Evolutionary conservation across 2,797 vertebrate genomes (phyloP).

Genomic region (Myotis findleyi): DNA sequence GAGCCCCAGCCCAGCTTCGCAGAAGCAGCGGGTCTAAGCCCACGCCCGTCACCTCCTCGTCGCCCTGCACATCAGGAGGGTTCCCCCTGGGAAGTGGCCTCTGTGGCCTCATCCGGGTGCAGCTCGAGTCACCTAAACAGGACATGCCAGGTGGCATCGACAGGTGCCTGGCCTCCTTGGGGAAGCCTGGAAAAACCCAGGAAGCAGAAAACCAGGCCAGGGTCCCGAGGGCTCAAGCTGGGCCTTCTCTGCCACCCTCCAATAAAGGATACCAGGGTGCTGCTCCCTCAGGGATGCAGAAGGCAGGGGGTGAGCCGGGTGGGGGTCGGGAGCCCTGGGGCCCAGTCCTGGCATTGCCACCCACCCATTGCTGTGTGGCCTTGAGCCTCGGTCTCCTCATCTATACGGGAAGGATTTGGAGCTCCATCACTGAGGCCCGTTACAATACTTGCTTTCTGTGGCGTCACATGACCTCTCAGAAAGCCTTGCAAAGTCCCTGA

Average conservation of each 20-base stretch:
- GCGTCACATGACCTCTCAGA: neutral
- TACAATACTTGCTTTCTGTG: neutral
- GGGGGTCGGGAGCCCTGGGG: neutral
- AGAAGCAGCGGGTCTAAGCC: neutral
- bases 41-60: fast-evolving
- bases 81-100: conserved; percentile 2
- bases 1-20: neutral
- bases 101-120: neutral
- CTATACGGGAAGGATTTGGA: neutral
- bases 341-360: neutral
- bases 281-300: neutral
- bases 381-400: neutral
- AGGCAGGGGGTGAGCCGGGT: too few species aligned
- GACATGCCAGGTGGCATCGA: neutral
- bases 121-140: neutral
- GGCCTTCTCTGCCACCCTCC: neutral
- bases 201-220: neutral
- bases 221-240: neutral
- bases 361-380: neutral
- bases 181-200: neutral
- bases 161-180: neutral
- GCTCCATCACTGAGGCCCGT: neutral
- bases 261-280: neutral
- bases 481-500: neutral
- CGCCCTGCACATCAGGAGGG: neutral